A percentile compares a stretch with the other conserved stretches of the same genome.
phyloP scores from a whole-genome alignment of 1,140 invertebrate genomes.

The Meloidogyne floridensis region DNA sequence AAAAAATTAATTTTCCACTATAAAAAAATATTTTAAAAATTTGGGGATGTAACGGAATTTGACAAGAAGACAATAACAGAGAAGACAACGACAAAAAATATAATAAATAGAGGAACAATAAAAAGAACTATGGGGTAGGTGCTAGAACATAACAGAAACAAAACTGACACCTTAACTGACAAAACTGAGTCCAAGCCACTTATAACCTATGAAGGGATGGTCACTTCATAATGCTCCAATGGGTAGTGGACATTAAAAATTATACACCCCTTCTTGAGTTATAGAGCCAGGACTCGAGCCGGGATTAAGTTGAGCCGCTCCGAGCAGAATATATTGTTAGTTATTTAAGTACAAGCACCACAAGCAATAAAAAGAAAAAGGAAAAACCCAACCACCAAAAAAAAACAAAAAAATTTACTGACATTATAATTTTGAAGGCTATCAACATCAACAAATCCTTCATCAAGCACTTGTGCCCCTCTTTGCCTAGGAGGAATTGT shows the following conservation, averaged over 20 bases:
- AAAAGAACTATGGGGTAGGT: not conserved
- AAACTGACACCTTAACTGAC: not conserved
- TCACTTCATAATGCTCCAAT: too few species aligned
- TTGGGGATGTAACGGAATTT: constrained; percentile 24
- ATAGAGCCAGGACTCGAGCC: too few species aligned
- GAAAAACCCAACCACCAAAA: not conserved
- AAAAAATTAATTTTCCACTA: not conserved
- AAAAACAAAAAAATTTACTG: not conserved
- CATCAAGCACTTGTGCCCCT: not conserved
- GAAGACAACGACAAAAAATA: not conserved
- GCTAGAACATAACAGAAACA: not conserved
- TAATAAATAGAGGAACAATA: not conserved
- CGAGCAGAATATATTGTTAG: not conserved
- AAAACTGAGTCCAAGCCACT: too few species aligned
- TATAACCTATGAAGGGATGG: too few species aligned
- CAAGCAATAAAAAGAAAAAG: constrained; percentile 8
- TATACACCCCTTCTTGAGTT: too few species aligned
- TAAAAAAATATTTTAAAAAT: not conserved
- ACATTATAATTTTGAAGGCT: constrained; percentile 9
- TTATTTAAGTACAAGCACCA: not conserved
- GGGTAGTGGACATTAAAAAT: too few species aligned
- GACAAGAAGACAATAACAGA: constrained; percentile 14
- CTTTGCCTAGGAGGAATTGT: constrained; percentile 10
- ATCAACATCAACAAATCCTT: constrained; percentile 6
- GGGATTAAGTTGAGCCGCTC: too few species aligned